Percentiles rank a stretch among this genome's conserved stretches.
Conservation (phyloP, 2,113 vertebrate genomes). For the Rattus rattus region DNA sequence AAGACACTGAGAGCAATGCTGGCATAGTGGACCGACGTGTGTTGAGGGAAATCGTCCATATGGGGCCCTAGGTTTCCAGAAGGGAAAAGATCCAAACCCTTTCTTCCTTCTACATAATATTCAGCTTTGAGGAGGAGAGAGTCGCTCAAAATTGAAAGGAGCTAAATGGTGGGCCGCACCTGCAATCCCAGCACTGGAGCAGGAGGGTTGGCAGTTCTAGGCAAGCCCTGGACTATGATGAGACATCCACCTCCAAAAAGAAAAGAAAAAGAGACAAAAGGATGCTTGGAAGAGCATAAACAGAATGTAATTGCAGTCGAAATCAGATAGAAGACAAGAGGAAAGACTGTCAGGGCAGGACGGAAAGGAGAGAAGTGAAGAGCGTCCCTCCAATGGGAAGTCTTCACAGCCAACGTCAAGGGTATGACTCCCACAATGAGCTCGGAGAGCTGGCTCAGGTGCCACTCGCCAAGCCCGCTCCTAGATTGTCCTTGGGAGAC, state of each 20-base stretch:
- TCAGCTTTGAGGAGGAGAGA: background rate
- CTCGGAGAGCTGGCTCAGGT: background rate
- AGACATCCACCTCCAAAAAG: background rate
- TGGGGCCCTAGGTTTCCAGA: background rate
- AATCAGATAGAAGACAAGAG: background rate
- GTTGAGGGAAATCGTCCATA: fast-evolving
- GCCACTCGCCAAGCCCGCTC: background rate
- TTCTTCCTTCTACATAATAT: background rate
- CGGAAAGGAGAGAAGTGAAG: background rate
- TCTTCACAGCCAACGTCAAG: fast-evolving
- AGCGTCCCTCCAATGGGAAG: background rate
- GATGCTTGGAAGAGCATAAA: background rate
- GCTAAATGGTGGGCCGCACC: background rate
- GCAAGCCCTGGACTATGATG: background rate
- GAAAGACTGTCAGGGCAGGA: background rate
- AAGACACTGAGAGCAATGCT: background rate
- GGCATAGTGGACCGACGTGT: background rate
- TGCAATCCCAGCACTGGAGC: background rate
- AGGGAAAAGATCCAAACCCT: background rate
- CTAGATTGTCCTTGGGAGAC: background rate
- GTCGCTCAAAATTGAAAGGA: background rate
- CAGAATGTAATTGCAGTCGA: background rate
- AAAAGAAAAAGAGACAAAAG: background rate
- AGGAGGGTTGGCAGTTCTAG: background rate
- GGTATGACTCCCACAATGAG: background rate